Evolutionary conservation across 2,113 vertebrate species (phyloP).

Genomic region (Isichthys henryi): DNA sequence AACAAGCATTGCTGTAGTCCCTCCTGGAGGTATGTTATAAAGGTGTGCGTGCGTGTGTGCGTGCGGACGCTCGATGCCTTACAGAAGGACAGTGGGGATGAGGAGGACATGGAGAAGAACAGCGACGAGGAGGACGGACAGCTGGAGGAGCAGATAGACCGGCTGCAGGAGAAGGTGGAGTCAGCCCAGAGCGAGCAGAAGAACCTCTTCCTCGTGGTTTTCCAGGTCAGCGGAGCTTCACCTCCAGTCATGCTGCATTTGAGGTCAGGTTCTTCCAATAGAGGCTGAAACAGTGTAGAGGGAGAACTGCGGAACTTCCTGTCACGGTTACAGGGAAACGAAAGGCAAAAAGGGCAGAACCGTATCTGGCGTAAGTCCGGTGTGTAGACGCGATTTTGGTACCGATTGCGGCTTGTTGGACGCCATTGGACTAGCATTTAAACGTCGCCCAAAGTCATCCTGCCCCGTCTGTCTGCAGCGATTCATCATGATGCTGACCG

Average conservation of each 20-base stretch:
- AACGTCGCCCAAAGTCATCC: neutral
- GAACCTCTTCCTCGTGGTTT: conserved; percentile 97
- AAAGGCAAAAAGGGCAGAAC: neutral
- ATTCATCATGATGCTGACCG: conserved; percentile 96
- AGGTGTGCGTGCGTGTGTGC: neutral
- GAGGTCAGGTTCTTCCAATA: neutral
- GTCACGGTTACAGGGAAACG: neutral
- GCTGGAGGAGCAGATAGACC: conserved; percentile 89
- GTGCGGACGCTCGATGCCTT: neutral
- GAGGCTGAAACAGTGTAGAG: neutral
- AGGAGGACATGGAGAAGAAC: conserved; percentile 81
- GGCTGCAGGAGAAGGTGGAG: conserved; percentile 91
- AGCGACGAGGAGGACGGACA: conserved; percentile 87
- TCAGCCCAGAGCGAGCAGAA: conserved; percentile 97
- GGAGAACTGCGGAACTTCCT: neutral
- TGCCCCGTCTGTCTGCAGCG: conserved; percentile 57
- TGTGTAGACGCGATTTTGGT: neutral
- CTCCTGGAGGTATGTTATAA: neutral
- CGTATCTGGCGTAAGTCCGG: neutral
- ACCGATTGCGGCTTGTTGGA: neutral
- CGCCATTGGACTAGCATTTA: neutral
- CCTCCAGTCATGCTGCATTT: neutral
- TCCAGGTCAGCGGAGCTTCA: conserved; percentile 68
- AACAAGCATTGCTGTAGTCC: neutral
- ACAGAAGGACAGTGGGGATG: conserved; percentile 80